These are phyloP conservation scores for Leucania comma DNA, from an alignment of 2,888 invertebrate species.

Conservation along the genomic window DNA sequence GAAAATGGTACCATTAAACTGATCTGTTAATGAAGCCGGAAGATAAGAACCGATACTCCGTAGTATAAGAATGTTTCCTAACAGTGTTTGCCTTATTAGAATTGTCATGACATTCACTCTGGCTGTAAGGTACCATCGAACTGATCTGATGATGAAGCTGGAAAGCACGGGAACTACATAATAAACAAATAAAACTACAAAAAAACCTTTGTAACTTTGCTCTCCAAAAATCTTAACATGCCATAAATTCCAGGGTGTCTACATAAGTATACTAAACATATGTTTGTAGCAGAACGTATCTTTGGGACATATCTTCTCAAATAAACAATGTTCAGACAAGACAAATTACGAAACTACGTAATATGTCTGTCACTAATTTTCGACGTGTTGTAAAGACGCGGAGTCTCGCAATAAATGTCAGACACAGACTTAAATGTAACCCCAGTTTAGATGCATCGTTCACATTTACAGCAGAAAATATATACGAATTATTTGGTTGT, in stretches of 20 bases:
- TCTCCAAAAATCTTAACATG: not conserved
- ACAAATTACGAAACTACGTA: conserved; percentile 31
- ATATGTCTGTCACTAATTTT: conserved; percentile 53
- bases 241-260: not conserved
- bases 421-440: conserved; percentile 46
- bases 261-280: not conserved
- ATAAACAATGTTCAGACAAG: conserved; percentile 18
- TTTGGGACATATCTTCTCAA: not conserved
- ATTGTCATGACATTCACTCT: no score
- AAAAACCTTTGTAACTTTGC: not conserved
- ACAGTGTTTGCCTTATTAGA: no score
- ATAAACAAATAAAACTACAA: not conserved
- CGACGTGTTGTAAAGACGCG: conserved; percentile 36
- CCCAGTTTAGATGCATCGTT: conserved; percentile 23
- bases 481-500: conserved; percentile 17
- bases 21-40: no score
- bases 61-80: no score
- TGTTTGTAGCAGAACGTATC: not conserved
- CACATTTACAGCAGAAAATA: conserved; percentile 19
- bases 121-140: no score
- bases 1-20: no score
- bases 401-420: conserved; percentile 58
- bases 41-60: no score
- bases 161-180: no score
- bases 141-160: no score